Percentiles rank a stretch among this genome's conserved stretches.
Evolutionary conservation across 2,888 invertebrate species (phyloP).

Genomic region (Chrysodeixis includens): DNA sequence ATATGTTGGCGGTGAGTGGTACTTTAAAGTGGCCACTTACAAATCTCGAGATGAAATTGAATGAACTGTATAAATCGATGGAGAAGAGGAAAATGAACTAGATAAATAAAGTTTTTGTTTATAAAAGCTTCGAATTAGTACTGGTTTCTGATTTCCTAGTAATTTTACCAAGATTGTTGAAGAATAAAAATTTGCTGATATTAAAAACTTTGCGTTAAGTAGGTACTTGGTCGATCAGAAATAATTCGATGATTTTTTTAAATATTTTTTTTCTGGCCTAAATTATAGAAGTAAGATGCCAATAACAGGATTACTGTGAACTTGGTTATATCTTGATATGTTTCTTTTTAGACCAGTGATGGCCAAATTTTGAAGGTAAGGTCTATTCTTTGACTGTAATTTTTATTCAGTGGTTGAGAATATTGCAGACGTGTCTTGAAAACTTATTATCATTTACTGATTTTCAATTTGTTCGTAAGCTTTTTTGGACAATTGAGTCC

Average conservation of each 20-base stretch:
- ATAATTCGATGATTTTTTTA: background rate
- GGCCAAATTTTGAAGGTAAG: slow-evolving; percentile 31
- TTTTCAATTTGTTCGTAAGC: slow-evolving; percentile 55
- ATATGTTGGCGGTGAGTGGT: slow-evolving; percentile 14
- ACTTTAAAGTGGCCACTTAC: slow-evolving; percentile 4
- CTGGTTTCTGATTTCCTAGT: too few relatives aligned
- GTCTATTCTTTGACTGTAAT: slow-evolving; percentile 30
- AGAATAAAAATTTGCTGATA: too few relatives aligned
- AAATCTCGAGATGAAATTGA: background rate
- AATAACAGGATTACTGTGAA: background rate
- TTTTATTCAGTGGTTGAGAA: slow-evolving; percentile 45
- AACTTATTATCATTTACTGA: slow-evolving; percentile 53
- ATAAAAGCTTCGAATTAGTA: too few relatives aligned
- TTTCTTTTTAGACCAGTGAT: background rate
- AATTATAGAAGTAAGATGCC: background rate
- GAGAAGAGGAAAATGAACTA: too few relatives aligned
- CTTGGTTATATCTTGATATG: background rate
- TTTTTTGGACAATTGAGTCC: slow-evolving; percentile 47
- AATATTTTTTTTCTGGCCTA: background rate
- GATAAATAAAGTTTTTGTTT: too few relatives aligned
- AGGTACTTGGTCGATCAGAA: background rate
- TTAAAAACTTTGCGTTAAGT: background rate
- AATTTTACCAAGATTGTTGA: too few relatives aligned
- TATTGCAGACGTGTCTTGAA: slow-evolving; percentile 48
- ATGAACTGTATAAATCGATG: background rate